Evolutionary conservation across 2,888 invertebrate species (phyloP).

Genomic region (Melanostoma scalare): DNA sequence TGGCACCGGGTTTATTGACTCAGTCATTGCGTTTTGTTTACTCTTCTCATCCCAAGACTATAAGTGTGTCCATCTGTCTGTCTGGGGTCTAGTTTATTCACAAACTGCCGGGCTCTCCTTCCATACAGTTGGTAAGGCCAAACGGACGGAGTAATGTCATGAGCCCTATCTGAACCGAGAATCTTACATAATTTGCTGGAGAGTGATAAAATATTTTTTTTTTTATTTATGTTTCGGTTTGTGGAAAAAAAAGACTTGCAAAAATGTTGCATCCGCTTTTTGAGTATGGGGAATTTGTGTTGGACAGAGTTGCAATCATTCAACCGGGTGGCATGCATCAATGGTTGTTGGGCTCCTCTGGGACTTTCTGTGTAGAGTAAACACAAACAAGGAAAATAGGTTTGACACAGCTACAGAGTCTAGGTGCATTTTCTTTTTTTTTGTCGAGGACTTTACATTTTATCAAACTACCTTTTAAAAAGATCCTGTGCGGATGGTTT

Average conservation of each 20-base stretch:
- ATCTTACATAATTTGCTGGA: constrained; percentile 70
- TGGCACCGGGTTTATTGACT: constrained; percentile 58
- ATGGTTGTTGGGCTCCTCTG: constrained; percentile 43
- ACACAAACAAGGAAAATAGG: neutral
- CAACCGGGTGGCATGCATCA: constrained; percentile 68
- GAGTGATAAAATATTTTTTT: constrained; percentile 31
- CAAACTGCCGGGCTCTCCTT: constrained; percentile 2
- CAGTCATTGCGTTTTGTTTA: constrained; percentile 62
- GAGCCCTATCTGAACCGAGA: constrained; percentile 47
- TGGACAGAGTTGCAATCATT: constrained; percentile 24
- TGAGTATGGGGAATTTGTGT: constrained; percentile 5
- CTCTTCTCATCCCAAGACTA: constrained; percentile 16
- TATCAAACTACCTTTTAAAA: too few species aligned
- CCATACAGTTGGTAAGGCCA: constrained; percentile 9
- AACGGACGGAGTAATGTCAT: constrained; percentile 14
- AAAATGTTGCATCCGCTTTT: constrained; percentile 58
- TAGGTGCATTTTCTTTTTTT: constrained; percentile 4
- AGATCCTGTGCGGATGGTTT: too few species aligned
- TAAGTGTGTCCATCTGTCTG: constrained; percentile 54
- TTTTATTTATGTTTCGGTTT: constrained; percentile 39
- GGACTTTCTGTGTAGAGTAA: constrained; percentile 10
- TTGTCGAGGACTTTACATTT: neutral
- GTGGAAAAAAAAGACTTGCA: constrained; percentile 10
- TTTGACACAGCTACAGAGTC: constrained; percentile 9
- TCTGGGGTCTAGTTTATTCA: constrained; percentile 36